Percentiles rank a stretch among this genome's conserved stretches.
Evolutionary conservation across 1,140 invertebrate species (phyloP).

Genomic region (Colletes gigas): DNA sequence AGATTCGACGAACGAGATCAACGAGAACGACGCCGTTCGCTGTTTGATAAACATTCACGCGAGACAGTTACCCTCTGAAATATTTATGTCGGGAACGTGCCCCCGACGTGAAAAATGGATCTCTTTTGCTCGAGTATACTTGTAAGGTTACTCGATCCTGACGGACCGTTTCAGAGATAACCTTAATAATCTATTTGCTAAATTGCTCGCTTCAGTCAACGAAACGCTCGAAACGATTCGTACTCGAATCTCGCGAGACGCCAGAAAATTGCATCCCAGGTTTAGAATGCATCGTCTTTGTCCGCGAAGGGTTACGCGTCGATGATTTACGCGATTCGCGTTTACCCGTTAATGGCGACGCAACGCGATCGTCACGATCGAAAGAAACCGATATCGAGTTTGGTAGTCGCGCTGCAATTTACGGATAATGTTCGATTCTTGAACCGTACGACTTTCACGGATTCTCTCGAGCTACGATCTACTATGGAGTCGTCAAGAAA

Average conservation of each 20-base stretch:
- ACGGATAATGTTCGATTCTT: background rate
- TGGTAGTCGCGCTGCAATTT: background rate
- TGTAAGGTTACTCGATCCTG: too few relatives aligned
- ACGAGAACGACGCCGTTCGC: background rate
- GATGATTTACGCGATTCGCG: slow-evolving; percentile 8
- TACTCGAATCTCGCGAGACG: background rate
- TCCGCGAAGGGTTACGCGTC: slow-evolving; percentile 14
- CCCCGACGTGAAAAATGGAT: background rate
- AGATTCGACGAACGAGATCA: background rate
- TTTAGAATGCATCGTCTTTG: too few relatives aligned
- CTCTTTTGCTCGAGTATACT: background rate
- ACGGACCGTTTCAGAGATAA: too few relatives aligned
- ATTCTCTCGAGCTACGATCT: too few relatives aligned
- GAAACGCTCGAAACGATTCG: background rate
- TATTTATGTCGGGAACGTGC: background rate
- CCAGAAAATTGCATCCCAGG: too few relatives aligned
- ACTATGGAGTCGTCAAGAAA: too few relatives aligned
- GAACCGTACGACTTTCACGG: background rate
- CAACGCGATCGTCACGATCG: background rate
- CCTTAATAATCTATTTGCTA: too few relatives aligned
- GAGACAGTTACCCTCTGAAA: background rate
- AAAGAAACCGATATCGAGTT: background rate
- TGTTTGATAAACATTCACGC: background rate
- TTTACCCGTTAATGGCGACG: slow-evolving; percentile 3
- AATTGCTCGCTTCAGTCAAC: background rate